A percentile compares a stretch with the other conserved stretches of the same genome.
Conservation (phyloP, 2,888 invertebrate genomes). For the Gisinianus flammeolus region DNA sequence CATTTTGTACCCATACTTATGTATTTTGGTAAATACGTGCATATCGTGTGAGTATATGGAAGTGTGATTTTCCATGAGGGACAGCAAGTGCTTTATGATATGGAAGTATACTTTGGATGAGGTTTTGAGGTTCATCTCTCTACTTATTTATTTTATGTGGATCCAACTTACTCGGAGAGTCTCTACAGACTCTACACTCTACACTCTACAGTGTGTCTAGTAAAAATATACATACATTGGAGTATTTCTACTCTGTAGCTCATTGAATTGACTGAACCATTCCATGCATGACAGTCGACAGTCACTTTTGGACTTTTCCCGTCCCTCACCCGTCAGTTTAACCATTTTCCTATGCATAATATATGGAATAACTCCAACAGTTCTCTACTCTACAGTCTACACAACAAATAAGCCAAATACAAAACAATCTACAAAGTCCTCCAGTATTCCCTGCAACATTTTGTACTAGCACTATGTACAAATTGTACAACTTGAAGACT, state of each 20-base stretch:
- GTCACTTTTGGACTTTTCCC: conserved; percentile 56
- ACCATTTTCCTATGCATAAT: conserved; percentile 12
- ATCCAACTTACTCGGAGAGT: too few species aligned
- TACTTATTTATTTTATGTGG: too few species aligned
- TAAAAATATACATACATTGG: not conserved
- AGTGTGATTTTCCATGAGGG: not conserved
- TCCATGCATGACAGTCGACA: conserved; percentile 54
- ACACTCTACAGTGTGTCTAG: too few species aligned
- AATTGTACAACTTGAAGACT: not conserved
- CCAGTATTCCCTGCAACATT: not conserved
- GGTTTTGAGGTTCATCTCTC: not conserved
- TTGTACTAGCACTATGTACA: not conserved
- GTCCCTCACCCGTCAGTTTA: conserved; percentile 46
- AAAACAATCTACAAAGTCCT: not conserved
- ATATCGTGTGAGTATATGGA: not conserved
- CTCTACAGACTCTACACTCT: too few species aligned
- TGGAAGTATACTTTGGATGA: conserved; percentile 10
- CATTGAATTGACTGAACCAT: conserved; percentile 56
- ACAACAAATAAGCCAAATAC: not conserved
- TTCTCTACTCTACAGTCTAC: not conserved
- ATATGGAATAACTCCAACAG: not conserved
- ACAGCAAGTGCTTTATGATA: not conserved
- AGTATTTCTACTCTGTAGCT: conserved; percentile 38
- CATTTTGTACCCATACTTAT: not conserved
- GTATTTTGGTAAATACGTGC: not conserved